These are phyloP conservation scores for Scomber colias DNA, from an alignment of 2,113 vertebrate species.

Conservation along the genomic window DNA sequence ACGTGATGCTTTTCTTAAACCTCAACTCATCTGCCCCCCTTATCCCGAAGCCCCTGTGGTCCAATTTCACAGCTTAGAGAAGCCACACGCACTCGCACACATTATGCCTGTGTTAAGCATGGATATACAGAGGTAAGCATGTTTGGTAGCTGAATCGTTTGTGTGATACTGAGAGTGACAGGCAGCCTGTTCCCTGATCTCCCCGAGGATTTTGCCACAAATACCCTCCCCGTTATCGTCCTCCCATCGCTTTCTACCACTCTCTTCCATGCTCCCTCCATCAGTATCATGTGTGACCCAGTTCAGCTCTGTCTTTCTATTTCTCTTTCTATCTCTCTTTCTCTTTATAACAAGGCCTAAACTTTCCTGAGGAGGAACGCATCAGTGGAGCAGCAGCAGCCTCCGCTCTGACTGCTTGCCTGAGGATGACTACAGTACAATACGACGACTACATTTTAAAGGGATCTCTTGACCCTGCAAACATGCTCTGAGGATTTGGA, in stretches of 20 bases:
- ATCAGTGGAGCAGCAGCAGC: constrained; percentile 16
- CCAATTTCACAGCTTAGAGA: constrained; percentile 58
- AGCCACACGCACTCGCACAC: constrained; percentile 22
- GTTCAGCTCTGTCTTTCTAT: constrained; percentile 39
- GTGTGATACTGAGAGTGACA: constrained; percentile 40
- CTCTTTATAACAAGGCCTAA: constrained; percentile 26
- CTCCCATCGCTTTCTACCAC: constrained; percentile 18
- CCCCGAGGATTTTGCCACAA: constrained; percentile 40
- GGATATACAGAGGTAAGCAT: constrained; percentile 52
- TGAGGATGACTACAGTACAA: constrained; percentile 7
- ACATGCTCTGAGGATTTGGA: constrained; percentile 8
- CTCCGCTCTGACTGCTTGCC: not conserved
- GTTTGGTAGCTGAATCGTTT: constrained; percentile 28
- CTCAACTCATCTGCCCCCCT: constrained; percentile 4
- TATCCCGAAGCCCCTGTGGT: constrained; percentile 36
- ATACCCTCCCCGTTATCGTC: constrained; percentile 10
- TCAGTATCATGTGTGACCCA: constrained; percentile 62
- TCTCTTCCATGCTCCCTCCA: constrained; percentile 18
- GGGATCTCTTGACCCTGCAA: not conserved
- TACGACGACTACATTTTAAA: not conserved
- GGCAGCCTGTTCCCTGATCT: constrained; percentile 1
- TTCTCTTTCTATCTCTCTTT: constrained; percentile 14
- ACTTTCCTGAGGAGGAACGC: constrained; percentile 47
- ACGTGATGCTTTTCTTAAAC: constrained; percentile 46
- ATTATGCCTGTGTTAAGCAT: constrained; percentile 32